Evolutionary conservation across 35 echinoderm and acorn worm genomes (phyloP).

Genomic region (Chiridota heheva): DNA sequence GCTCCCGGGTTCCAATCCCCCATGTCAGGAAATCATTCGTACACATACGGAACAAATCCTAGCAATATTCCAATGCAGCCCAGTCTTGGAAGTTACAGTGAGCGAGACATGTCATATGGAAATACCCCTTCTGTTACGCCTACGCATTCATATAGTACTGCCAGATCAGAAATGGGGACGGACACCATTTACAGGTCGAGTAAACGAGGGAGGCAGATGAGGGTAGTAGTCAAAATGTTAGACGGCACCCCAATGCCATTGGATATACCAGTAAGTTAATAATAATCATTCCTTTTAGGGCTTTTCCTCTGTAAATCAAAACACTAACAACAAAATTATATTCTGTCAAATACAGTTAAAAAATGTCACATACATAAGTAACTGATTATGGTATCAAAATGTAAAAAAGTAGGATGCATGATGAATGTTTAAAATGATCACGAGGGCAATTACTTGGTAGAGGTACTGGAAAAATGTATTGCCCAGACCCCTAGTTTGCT

Average conservation of each 20-base stretch:
- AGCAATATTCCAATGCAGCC: slow-evolving; percentile 30
- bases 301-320: not conserved
- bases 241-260: slow-evolving; percentile 82
- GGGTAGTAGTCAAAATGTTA: slow-evolving; percentile 83
- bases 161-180: slow-evolving; percentile 66
- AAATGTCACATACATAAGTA: not conserved
- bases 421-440: not conserved
- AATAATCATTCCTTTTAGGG: not conserved
- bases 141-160: slow-evolving; percentile 95
- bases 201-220: slow-evolving; percentile 70
- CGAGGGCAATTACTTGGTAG: no score
- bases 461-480: no score
- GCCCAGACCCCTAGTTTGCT: no score
- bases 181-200: slow-evolving; percentile 43
- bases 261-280: slow-evolving; percentile 77
- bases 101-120: slow-evolving; percentile 54
- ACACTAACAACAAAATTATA: no score
- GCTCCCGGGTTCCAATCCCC: slow-evolving; percentile 32
- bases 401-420: not conserved
- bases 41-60: slow-evolving; percentile 26
- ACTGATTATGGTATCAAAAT: not conserved
- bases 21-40: slow-evolving; percentile 44
- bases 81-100: slow-evolving; percentile 23
- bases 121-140: slow-evolving; percentile 80
- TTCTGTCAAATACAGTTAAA: no score